Conservation (phyloP, 2,888 invertebrate species). For the Melitaea athalia region DNA sequence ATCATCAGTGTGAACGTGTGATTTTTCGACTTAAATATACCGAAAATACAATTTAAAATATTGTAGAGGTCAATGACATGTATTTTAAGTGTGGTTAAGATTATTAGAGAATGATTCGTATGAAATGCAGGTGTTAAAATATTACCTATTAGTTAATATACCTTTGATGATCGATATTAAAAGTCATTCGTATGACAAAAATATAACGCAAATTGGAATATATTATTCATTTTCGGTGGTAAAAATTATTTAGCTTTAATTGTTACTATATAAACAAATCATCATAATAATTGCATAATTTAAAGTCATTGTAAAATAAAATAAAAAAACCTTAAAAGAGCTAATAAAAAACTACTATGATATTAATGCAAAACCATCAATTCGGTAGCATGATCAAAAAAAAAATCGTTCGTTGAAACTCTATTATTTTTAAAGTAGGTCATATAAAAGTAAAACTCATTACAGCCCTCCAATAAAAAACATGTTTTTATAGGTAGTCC, state of each 20-base stretch:
- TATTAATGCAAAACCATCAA: background rate
- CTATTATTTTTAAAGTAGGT: conserved; percentile 29
- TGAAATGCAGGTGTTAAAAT: conserved; percentile 16
- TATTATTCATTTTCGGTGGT: too few species aligned
- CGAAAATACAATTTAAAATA: background rate
- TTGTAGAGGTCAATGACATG: background rate
- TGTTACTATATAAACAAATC: too few species aligned
- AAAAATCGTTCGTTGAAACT: conserved; percentile 10
- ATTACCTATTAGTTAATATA: background rate
- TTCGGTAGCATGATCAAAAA: background rate
- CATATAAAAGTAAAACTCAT: conserved; percentile 35
- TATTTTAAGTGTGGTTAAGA: conserved; percentile 20
- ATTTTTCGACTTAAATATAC: background rate
- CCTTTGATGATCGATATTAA: background rate
- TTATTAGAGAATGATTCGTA: conserved; percentile 18
- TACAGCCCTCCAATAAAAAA: conserved; percentile 34
- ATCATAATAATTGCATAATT: background rate
- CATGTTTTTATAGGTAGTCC: conserved; percentile 36
- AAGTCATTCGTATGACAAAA: background rate
- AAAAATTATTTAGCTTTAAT: too few species aligned
- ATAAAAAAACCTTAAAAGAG: background rate
- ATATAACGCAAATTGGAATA: background rate
- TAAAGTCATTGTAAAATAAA: background rate
- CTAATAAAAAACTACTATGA: background rate
- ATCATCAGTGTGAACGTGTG: background rate